Evolutionary conservation across 2,888 invertebrate genomes (phyloP).

Genomic region (Rotaria sp.): DNA sequence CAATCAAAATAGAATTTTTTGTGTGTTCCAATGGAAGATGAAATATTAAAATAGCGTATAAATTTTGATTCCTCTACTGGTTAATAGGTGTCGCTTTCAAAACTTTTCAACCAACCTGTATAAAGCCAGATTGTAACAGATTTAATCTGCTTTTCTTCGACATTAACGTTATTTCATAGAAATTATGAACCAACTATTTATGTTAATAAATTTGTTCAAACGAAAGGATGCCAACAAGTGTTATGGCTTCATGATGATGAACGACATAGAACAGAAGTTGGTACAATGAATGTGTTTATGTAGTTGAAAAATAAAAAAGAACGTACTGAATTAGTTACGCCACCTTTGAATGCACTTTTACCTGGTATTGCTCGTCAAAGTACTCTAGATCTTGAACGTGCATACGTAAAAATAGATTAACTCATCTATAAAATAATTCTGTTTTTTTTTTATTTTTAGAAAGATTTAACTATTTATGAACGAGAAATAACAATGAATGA

Average conservation of each 20-base stretch:
- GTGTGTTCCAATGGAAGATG: no score
- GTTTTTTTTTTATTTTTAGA: slow-evolving; percentile 46
- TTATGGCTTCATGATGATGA: slow-evolving; percentile 90
- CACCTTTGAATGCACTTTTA: slow-evolving; percentile 76
- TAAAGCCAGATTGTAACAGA: slow-evolving; percentile 85
- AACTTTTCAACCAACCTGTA: no score
- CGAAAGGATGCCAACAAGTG: slow-evolving; percentile 81
- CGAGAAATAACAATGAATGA: slow-evolving; percentile 69
- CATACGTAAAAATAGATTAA: slow-evolving; percentile 63
- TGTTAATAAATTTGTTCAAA: slow-evolving; percentile 65
- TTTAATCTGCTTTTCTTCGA: slow-evolving; percentile 38
- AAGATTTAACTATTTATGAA: slow-evolving; percentile 75
- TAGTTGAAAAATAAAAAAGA: slow-evolving; percentile 78
- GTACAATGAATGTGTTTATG: slow-evolving; percentile 94
- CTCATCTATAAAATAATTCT: slow-evolving; percentile 8
- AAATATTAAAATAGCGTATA: no score
- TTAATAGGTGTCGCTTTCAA: no score
- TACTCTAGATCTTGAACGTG: slow-evolving; percentile 68
- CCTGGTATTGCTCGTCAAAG: slow-evolving; percentile 87
- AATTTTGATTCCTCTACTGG: no score
- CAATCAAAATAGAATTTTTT: no score
- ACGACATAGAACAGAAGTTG: slow-evolving; percentile 87
- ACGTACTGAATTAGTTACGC: slow-evolving; percentile 85
- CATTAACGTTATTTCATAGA: slow-evolving; percentile 45
- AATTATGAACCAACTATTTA: slow-evolving; percentile 60